Conservation (phyloP, 2,888 invertebrate genomes). For the Eurytoma adleriae region DNA sequence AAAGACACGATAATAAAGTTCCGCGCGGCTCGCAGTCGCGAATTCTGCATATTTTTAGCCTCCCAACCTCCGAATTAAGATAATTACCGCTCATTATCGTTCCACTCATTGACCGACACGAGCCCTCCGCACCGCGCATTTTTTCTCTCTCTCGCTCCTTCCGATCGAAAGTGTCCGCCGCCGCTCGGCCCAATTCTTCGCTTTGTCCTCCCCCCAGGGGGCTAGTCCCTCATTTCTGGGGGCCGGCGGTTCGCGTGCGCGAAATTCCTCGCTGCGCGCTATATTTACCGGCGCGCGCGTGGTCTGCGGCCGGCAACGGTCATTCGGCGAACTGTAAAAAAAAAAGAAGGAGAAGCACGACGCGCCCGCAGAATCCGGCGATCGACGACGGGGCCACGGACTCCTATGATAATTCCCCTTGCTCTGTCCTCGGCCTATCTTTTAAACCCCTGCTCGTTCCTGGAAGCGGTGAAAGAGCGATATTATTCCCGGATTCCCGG, state of each 20-base stretch:
- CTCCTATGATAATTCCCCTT: conserved; percentile 36
- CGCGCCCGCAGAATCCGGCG: background rate
- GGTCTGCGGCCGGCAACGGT: conserved; percentile 8
- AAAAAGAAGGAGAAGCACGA: background rate
- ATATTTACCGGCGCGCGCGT: conserved; percentile 32
- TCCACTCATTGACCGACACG: too few species aligned
- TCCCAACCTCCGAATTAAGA: too few species aligned
- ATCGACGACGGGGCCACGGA: background rate
- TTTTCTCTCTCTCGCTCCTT: too few species aligned
- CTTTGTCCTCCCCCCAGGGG: too few species aligned
- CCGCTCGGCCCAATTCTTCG: too few species aligned
- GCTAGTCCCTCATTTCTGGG: too few species aligned
- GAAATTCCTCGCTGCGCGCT: conserved; percentile 21
- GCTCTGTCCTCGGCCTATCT: conserved; percentile 19
- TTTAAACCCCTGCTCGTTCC: conserved; percentile 13
- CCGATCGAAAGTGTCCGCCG: too few species aligned
- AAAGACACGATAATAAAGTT: too few species aligned
- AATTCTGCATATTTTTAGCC: too few species aligned
- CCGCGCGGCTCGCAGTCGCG: too few species aligned
- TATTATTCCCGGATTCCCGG: conserved; percentile 25
- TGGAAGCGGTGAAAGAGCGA: conserved; percentile 10
- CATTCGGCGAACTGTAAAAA: conserved; percentile 43
- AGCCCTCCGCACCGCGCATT: too few species aligned
- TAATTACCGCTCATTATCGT: background rate
- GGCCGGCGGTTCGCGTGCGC: conserved; percentile 15